phyloP scores from a whole-genome alignment of 37 sponge, comb jelly and placozoan species.

The Ephydatia muelleri region DNA sequence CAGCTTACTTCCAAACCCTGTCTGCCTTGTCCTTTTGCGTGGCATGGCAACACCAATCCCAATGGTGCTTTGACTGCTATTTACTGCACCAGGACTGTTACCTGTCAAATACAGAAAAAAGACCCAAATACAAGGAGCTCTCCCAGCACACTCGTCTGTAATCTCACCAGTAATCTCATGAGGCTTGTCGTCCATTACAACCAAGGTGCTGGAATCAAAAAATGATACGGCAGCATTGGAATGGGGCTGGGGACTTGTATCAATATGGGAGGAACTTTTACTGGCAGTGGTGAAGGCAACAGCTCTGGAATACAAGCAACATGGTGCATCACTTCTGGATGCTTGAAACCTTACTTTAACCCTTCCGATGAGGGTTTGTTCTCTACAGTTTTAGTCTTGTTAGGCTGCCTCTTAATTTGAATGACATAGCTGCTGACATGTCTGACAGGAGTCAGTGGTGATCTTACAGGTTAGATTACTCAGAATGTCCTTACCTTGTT shows the following conservation, averaged over 20 bases:
- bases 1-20: not conserved
- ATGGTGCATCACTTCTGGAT: no score
- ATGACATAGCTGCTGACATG: not conserved
- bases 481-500: constrained; percentile 29
- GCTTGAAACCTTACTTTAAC: not conserved
- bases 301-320: no score
- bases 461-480: not conserved
- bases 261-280: no score
- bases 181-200: not conserved
- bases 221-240: not conserved
- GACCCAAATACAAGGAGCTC: no score
- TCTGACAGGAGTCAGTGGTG: not conserved
- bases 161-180: not conserved
- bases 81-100: not conserved
- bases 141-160: not conserved
- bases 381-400: not conserved
- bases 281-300: no score
- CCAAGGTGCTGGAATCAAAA: not conserved
- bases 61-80: no score
- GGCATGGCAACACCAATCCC: not conserved
- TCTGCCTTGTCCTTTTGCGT: constrained; percentile 23
- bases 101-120: not conserved
- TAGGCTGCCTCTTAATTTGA: not conserved
- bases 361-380: not conserved
- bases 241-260: not conserved